A percentile compares a stretch with the other conserved stretches of the same genome.
These are phyloP conservation scores for Pluvialis apricaria DNA, from an alignment of 2,113 vertebrate genomes.

Conservation along the genomic window DNA sequence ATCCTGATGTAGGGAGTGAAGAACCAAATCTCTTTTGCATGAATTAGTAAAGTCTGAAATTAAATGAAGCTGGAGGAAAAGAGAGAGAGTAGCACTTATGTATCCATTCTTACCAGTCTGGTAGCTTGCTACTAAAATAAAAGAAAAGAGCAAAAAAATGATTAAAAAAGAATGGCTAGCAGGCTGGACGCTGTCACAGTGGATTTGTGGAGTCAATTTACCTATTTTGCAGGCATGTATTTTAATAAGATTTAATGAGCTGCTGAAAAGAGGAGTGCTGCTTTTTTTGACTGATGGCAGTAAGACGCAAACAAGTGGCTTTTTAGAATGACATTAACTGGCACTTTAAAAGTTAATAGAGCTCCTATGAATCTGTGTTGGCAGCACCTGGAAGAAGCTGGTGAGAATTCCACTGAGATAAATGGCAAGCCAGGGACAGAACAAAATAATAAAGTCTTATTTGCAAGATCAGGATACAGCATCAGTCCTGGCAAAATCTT, in stretches of 20 bases:
- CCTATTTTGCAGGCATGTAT: constrained; percentile 18
- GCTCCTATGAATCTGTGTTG: neutral
- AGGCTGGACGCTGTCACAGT: neutral
- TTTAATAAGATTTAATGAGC: constrained; percentile 52
- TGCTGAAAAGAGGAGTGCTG: constrained; percentile 47
- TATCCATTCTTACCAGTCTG: neutral
- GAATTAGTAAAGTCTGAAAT: neutral
- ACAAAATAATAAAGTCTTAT: neutral
- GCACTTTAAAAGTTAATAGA: constrained; percentile 11
- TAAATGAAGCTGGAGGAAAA: neutral
- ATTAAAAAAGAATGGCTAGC: neutral
- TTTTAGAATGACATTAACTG: neutral
- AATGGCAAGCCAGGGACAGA: neutral
- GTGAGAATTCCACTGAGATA: constrained; percentile 41
- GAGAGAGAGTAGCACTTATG: neutral
- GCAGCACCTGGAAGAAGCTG: constrained; percentile 46
- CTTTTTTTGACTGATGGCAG: neutral
- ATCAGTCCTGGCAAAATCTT: neutral
- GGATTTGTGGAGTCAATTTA: constrained; percentile 34
- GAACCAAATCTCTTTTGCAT: neutral
- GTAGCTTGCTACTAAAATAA: neutral
- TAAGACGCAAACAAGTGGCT: constrained; percentile 16
- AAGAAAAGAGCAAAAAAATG: neutral
- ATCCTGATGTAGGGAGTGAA: neutral
- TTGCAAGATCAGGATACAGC: neutral